Evolutionary conservation across 2,888 invertebrate genomes (phyloP), one percentile per base, ranked within the genome.

Genomic region (Stenoptilia bipunctidactyla): DNA sequence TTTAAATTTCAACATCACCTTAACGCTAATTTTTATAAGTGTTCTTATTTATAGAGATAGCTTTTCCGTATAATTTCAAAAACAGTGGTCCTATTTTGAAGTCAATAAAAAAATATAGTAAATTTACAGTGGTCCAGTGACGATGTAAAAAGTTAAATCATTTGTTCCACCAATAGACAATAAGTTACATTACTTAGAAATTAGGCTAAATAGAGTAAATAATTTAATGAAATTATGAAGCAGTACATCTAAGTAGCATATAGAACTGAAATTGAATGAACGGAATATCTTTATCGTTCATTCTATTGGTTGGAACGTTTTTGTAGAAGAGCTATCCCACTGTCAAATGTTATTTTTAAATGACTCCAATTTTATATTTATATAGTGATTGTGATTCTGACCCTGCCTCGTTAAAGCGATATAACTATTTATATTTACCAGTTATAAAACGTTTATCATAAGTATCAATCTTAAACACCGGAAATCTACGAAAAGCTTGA

Each of bases 341-440:
- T 56, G 45, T 42, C 44, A 49, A 49, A 54, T 48, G 56, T 57
- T 57, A 62, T 57, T 52, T 58, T 49, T 55, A 58, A 60, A 52
- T 58, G 55, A 55, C 59, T 38, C n/a, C 30, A 30, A 30, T 20
- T 20, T 56, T 61, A n/a, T n/a, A 66, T 59, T 61, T 56, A 62
- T 64, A 67, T 65, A 65, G 8, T 67, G 74, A 72, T 74, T 72
- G 69, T 75, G 72, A 68, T 76, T 70, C 64, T 68, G 75, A 82
- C 82, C 82, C 82, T 83, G 82, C 80, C 70, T 80, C 74, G 75
- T 79, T 77, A 68, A 80, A 80, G 80, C 79, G 65, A 76, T 77
- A 73, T 58, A 67, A 60, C 66, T 73, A 73, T 66, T 62, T 58
- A 66, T 61, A 67, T 64, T 58, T 62, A 70, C 71, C 50, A 59